Conservation (phyloP, 2,888 invertebrate genomes). For the Amiota minor region DNA sequence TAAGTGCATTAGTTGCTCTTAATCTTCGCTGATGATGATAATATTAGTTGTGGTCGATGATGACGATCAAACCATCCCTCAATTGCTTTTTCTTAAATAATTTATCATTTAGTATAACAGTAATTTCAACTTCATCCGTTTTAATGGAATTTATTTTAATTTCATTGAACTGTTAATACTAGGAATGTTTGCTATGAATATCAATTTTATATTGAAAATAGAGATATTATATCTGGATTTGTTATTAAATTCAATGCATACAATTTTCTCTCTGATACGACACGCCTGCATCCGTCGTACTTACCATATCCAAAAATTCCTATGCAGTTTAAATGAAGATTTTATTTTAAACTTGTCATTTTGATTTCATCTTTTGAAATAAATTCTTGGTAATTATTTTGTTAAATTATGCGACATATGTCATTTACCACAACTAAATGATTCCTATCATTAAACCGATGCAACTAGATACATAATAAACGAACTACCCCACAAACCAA, state of each 20-base stretch:
- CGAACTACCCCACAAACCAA: too few relatives aligned
- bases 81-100: slow-evolving; percentile 5
- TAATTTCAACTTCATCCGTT: slow-evolving; percentile 9
- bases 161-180: background rate
- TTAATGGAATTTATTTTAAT: background rate
- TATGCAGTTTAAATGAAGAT: too few relatives aligned
- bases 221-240: slow-evolving; percentile 21
- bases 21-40: slow-evolving; percentile 21
- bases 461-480: too few relatives aligned
- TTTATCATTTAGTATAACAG: slow-evolving; percentile 25
- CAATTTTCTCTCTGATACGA: background rate
- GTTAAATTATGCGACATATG: too few relatives aligned
- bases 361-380: too few relatives aligned
- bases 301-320: too few relatives aligned
- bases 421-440: too few relatives aligned
- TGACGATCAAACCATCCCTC: background rate
- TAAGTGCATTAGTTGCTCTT: slow-evolving; percentile 28
- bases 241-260: slow-evolving; percentile 12
- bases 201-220: slow-evolving; percentile 23
- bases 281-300: slow-evolving; percentile 17
- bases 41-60: background rate
- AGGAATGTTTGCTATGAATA: slow-evolving; percentile 19
- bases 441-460: too few relatives aligned
- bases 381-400: too few relatives aligned
- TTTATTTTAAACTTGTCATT: too few relatives aligned